phyloP scores from a whole-genome alignment of 2,888 invertebrate species.

The Aphrophora alni region DNA sequence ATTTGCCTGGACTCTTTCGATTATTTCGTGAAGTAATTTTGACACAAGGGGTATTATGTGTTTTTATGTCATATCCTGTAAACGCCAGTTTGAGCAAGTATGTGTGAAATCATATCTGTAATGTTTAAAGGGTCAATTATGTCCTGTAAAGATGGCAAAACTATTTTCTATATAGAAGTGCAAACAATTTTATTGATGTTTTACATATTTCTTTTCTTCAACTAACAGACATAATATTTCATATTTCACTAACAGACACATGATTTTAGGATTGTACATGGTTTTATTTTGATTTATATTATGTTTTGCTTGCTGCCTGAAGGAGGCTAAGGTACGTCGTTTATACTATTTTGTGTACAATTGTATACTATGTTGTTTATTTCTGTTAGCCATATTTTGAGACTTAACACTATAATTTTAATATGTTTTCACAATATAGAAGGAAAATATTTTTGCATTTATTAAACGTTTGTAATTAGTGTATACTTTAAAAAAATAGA shows the following conservation, averaged over 20 bases:
- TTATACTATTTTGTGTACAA: constrained; percentile 20
- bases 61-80: too few species aligned
- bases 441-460: not conserved
- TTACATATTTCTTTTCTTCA: constrained; percentile 16
- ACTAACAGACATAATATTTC: too few species aligned
- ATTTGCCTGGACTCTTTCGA: too few species aligned
- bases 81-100: too few species aligned
- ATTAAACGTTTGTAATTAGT: not conserved
- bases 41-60: too few species aligned
- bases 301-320: constrained; percentile 50
- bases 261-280: not conserved
- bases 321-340: constrained; percentile 69
- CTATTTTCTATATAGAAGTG: too few species aligned
- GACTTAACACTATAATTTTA: not conserved
- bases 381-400: not conserved
- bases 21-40: too few species aligned
- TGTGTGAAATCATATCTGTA: too few species aligned
- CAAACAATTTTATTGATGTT: too few species aligned
- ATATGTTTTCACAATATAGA: not conserved
- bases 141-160: too few species aligned
- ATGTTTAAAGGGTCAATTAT: too few species aligned
- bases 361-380: not conserved
- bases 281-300: constrained; percentile 43
- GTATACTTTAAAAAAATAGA: too few species aligned
- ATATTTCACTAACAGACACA: constrained; percentile 17